Conservation (phyloP, 2,797 vertebrate genomes). For the Eremophila alpestris region DNA sequence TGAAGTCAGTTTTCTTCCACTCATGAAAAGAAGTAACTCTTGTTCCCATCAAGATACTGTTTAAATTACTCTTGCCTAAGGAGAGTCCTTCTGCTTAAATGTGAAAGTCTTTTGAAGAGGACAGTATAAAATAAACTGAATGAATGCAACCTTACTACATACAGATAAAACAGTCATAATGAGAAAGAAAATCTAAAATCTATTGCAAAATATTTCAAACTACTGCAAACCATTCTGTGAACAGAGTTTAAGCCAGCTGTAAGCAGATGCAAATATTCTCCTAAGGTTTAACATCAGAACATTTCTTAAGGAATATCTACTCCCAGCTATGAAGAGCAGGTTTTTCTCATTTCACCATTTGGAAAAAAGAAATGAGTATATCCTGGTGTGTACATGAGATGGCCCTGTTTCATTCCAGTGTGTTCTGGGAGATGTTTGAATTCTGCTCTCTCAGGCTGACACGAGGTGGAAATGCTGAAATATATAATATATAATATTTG, state of each 20-base stretch:
- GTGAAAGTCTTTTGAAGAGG: neutral
- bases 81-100: neutral
- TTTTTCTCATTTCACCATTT: neutral
- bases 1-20: neutral
- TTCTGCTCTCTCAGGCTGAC: neutral
- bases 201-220: neutral
- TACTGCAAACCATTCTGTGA: neutral
- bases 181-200: neutral
- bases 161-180: neutral
- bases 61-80: neutral
- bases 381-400: neutral
- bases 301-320: neutral
- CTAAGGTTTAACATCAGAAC: neutral
- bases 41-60: neutral
- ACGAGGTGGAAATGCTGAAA: neutral
- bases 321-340: neutral
- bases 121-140: neutral
- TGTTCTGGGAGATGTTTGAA: neutral
- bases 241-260: neutral
- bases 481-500: neutral
- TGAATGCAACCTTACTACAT: neutral
- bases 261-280: neutral
- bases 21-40: neutral
- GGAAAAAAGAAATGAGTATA: neutral
- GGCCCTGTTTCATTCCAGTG: neutral